phyloP scores from a whole-genome alignment of 2,797 vertebrate genomes.

The Hephaestus fuliginosus region DNA sequence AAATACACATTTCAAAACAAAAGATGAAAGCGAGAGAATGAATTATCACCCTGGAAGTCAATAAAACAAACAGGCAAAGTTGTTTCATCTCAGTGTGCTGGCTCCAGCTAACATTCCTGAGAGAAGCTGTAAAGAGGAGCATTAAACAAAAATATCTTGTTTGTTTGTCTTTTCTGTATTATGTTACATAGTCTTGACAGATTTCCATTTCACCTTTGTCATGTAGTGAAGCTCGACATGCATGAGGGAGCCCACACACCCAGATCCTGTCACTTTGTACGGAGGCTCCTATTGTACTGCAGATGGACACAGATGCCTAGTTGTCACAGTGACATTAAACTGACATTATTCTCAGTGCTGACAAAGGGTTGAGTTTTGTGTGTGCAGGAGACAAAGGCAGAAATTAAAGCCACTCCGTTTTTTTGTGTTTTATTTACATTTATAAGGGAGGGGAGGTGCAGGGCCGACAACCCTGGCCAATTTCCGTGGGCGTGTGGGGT shows the following conservation, averaged over 20 bases:
- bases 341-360: neutral
- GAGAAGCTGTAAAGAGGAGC: no score
- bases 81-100: neutral
- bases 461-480: neutral
- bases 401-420: neutral
- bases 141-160: no score
- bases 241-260: constrained; percentile 94
- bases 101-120: neutral
- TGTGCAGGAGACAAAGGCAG: neutral
- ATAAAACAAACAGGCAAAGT: constrained; percentile 14
- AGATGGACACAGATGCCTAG: constrained; percentile 53
- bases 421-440: neutral
- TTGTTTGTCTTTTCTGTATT: no score
- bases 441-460: neutral
- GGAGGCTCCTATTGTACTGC: constrained; percentile 94
- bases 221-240: constrained; percentile 95
- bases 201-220: constrained; percentile 88
- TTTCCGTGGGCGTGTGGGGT: neutral
- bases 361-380: neutral
- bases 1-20: constrained; percentile 17
- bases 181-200: no score
- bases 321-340: neutral
- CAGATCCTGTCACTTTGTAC: constrained; percentile 94
- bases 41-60: constrained; percentile 19
- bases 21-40: constrained; percentile 20